Evolutionary conservation across 2,113 vertebrate species (phyloP).

Genomic region (Bubo blakistoni): DNA sequence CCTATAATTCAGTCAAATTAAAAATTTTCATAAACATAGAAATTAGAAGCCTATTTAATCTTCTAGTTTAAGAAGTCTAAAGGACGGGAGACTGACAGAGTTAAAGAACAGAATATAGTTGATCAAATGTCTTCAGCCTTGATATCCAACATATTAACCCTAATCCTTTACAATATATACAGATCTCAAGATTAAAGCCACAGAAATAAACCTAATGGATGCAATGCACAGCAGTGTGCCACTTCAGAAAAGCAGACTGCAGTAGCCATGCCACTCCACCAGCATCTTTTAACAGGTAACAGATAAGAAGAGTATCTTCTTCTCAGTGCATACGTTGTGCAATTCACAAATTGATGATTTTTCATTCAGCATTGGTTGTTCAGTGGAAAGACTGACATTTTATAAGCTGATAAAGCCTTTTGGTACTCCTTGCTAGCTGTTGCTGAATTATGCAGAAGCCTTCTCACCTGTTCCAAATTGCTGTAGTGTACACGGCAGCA

Average conservation of each 20-base stretch:
- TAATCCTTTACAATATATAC: not conserved
- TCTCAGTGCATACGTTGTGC: not conserved
- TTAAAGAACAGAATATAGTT: not conserved
- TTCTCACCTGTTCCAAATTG: conserved; percentile 87
- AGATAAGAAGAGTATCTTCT: not conserved
- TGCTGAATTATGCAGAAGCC: not conserved
- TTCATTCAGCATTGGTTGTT: not conserved
- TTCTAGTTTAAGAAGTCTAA: not conserved
- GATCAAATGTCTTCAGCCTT: not conserved
- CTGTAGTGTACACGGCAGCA: conserved; percentile 86
- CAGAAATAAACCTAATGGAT: not conserved
- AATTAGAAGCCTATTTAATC: not conserved
- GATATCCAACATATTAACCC: not conserved
- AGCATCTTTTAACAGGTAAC: not conserved
- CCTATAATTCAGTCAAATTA: not conserved
- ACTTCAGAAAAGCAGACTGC: not conserved
- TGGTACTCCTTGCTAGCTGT: not conserved
- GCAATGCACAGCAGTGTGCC: not conserved
- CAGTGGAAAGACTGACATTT: not conserved
- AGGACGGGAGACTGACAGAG: not conserved
- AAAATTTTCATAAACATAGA: not conserved
- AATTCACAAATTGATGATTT: not conserved
- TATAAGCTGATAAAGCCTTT: not conserved
- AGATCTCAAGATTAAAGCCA: not conserved
- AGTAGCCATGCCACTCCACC: not conserved